Evolutionary conservation across 2,797 vertebrate species (phyloP).

Genomic region (Microctenopoma steveboyesi): DNA sequence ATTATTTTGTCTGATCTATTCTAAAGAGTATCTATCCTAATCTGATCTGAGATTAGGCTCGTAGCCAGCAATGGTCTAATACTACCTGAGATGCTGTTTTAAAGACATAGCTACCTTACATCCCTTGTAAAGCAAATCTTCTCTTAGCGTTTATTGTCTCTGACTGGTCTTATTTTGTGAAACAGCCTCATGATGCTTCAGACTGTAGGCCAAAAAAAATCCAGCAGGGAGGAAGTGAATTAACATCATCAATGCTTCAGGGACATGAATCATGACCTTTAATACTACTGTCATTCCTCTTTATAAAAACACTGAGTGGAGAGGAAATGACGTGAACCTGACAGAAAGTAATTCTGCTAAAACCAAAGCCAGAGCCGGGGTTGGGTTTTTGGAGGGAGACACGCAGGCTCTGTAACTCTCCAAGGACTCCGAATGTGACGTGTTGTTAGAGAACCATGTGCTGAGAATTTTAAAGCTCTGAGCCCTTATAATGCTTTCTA

Average conservation of each 20-base stretch:
- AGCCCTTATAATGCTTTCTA: slow-evolving; percentile 43
- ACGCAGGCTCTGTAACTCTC: slow-evolving; percentile 24
- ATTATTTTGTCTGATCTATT: too few species aligned
- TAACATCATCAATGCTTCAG: slow-evolving; percentile 23
- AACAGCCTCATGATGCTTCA: neutral
- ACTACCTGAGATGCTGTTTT: too few species aligned
- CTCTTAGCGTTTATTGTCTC: neutral
- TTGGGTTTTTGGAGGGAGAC: slow-evolving; percentile 37
- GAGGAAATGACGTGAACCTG: slow-evolving; percentile 17
- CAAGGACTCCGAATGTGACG: slow-evolving; percentile 35
- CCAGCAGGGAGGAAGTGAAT: neutral
- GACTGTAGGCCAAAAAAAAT: slow-evolving; percentile 1
- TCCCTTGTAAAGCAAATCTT: neutral
- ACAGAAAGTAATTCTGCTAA: slow-evolving; percentile 21
- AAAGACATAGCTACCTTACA: neutral
- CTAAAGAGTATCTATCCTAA: too few species aligned
- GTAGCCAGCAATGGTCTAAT: too few species aligned
- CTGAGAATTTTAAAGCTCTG: slow-evolving; percentile 36
- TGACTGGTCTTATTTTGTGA: neutral
- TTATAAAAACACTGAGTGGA: neutral
- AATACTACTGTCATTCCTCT: slow-evolving; percentile 14
- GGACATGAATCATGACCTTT: slow-evolving; percentile 28
- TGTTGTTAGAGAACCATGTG: slow-evolving; percentile 45
- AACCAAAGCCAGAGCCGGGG: slow-evolving; percentile 11
- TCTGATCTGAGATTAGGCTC: too few species aligned